Evolutionary conservation across 1,140 invertebrate species (phyloP), one percentile per base, ranked within the genome.

Genomic region (Cotesia vestalis): DNA sequence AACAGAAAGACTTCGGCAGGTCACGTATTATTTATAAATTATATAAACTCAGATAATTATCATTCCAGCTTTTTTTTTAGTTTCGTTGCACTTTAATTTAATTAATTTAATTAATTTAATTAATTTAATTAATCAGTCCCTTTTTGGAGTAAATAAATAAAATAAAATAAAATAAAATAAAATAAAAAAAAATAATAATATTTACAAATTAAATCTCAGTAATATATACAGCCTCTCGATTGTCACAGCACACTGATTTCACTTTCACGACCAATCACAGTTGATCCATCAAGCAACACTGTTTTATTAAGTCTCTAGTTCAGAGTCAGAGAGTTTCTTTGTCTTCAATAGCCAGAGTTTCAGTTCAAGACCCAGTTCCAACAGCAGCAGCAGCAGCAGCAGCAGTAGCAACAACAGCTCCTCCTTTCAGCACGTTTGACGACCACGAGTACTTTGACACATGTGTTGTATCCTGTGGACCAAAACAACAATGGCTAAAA

Each of bases 401-500:
- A 9, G 5, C 40, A 46, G 40, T 11, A 46, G 40, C 38, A 40
- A 9, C 8, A 46, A 11, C 40, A 46, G 14, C 57, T 59, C 57
- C 20, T 17, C 20, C 38, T 63, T n/a, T n/a, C 11, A 63, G 35
- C 34, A 40, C 68, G 11, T 53, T 64, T 51, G 36, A 52, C 61
- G 62, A 53, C 35, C 61, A 71, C 69, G 70, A 46, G 51, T 46
- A 53, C 53, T 63, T 51, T 72, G 70, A 72, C 70, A 72, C 70
- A 72, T 72, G 70, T 35, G 59, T 63, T 35, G 59, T 63, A 66
- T 66, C 60, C 70, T 72, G 62, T 72, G 62, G 51, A 72, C 38
- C 62, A 72, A 72, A 72, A 72, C 70, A 67, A 67, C 66, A 72
- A 72, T 66, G 70, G 63, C 63, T 66, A 9, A 38, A 61, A 61